Evolutionary conservation across 2,113 vertebrate genomes (phyloP).

Genomic region (Maccullochella peelii): DNA sequence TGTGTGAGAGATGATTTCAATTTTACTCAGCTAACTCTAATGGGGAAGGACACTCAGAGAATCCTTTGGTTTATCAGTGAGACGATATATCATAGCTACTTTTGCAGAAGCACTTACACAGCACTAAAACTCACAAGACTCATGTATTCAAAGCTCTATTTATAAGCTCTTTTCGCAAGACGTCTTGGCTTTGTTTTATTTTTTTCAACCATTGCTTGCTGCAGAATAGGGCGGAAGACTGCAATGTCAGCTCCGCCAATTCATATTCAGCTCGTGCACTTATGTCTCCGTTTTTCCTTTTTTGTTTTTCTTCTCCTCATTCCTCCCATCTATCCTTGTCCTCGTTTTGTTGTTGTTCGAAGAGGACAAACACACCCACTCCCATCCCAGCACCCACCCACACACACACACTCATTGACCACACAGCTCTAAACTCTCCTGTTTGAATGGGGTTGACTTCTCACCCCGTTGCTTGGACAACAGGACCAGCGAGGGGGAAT

Average conservation of each 20-base stretch:
- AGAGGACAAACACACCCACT: conserved; percentile 53
- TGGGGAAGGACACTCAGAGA: conserved; percentile 52
- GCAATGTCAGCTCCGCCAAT: conserved; percentile 46
- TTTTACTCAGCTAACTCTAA: conserved; percentile 56
- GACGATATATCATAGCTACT: conserved; percentile 58
- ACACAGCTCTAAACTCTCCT: conserved; percentile 42
- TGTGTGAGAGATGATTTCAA: conserved; percentile 59
- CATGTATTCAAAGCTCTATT: conserved; percentile 56
- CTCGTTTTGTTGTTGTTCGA: conserved; percentile 31
- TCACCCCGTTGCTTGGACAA: conserved; percentile 76
- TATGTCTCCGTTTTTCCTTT: conserved; percentile 1
- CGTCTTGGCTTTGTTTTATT: conserved; percentile 39
- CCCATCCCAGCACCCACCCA: neutral
- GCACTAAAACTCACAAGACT: conserved; percentile 61
- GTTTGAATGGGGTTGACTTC: conserved; percentile 75
- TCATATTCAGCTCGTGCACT: conserved; percentile 57
- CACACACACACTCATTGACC: conserved; percentile 22
- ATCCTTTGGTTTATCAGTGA: conserved; percentile 55
- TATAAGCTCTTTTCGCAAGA: conserved; percentile 52
- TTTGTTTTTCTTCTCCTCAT: conserved; percentile 22
- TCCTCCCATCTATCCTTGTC: conserved; percentile 39
- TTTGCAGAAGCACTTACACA: conserved; percentile 61
- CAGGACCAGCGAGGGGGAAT: conserved; percentile 66
- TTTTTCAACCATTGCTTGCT: conserved; percentile 14
- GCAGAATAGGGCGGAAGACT: conserved; percentile 20